Percentiles rank a stretch among this genome's conserved stretches.
These are phyloP conservation scores for Morbakka virulenta DNA, from an alignment of 30 jellyfish, hydroid and myxozoan genomes.

Conservation along the genomic window DNA sequence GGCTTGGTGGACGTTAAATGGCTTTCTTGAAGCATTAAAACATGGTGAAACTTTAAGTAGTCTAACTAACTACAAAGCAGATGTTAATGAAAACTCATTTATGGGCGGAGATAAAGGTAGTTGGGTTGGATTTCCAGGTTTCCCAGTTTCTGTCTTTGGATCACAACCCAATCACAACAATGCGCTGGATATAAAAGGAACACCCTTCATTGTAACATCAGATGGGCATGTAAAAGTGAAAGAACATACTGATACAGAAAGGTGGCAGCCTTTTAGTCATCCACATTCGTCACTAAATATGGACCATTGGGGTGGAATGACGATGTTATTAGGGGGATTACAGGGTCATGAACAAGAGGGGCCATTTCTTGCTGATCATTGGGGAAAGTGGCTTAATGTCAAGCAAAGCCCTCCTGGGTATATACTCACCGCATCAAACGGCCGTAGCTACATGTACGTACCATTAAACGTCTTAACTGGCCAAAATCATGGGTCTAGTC, in stretches of 20 bases:
- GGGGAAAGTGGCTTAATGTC: conserved; percentile 73
- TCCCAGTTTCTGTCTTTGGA: conserved; percentile 53
- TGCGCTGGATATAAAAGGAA: conserved; percentile 46
- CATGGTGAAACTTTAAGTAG: conserved; percentile 32
- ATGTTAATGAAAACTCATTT: conserved; percentile 4
- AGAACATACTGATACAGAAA: conserved; percentile 29
- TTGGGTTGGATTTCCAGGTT: conserved; percentile 85
- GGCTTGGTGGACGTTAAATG: conserved; percentile 62
- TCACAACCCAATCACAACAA: conserved; percentile 13
- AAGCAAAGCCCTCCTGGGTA: conserved; percentile 67
- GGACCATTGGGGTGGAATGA: conserved; percentile 85
- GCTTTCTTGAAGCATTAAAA: conserved; percentile 20
- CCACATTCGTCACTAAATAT: conserved; percentile 51
- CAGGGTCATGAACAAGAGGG: conserved; percentile 73
- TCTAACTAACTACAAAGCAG: conserved; percentile 30
- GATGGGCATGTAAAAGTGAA: conserved; percentile 61
- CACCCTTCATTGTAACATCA: conserved; percentile 51
- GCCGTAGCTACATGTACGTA: conserved; percentile 62
- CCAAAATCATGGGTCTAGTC: conserved; percentile 64
- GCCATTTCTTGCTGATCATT: conserved; percentile 79
- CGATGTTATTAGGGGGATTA: conserved; percentile 56
- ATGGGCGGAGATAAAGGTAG: conserved; percentile 48
- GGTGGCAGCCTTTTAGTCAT: conserved; percentile 69
- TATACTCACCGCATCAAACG: conserved; percentile 69
- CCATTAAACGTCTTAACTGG: conserved; percentile 83